phyloP scores from a whole-genome alignment of 2,888 invertebrate genomes.

The Odontomyia ornata region DNA sequence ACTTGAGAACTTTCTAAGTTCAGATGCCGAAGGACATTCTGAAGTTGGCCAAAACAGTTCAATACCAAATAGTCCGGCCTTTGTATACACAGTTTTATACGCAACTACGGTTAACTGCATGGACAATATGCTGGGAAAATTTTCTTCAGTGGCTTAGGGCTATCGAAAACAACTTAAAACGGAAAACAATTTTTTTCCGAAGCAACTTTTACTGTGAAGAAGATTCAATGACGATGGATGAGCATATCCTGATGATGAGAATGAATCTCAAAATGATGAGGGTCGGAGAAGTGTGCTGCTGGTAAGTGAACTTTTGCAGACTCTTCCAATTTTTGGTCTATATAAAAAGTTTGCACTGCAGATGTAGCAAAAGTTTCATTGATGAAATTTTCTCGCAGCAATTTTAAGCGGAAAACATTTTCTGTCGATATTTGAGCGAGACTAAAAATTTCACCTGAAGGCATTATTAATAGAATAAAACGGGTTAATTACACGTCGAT shows the following conservation, averaged over 20 bases:
- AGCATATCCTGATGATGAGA: background rate
- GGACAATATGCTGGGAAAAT: background rate
- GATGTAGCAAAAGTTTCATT: background rate
- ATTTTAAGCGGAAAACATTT: background rate
- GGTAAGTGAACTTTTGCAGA: background rate
- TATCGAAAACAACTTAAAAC: constrained; percentile 9
- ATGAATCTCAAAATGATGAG: too few relatives aligned
- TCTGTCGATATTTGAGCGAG: background rate
- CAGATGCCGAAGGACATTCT: background rate
- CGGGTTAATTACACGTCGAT: background rate
- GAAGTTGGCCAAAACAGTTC: background rate
- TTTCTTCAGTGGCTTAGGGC: background rate
- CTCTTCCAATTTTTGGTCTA: background rate
- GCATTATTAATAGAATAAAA: background rate
- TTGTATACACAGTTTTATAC: background rate
- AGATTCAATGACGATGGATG: background rate
- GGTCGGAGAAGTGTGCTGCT: background rate
- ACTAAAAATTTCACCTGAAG: background rate
- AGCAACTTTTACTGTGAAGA: background rate
- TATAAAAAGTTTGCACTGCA: background rate
- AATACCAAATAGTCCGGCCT: background rate
- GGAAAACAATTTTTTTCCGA: background rate
- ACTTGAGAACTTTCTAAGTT: background rate
- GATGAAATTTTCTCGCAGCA: background rate
- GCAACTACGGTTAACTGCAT: background rate